These are phyloP conservation scores for Tenthredo distinguenda DNA, from an alignment of 2,888 invertebrate genomes.

Conservation along the genomic window DNA sequence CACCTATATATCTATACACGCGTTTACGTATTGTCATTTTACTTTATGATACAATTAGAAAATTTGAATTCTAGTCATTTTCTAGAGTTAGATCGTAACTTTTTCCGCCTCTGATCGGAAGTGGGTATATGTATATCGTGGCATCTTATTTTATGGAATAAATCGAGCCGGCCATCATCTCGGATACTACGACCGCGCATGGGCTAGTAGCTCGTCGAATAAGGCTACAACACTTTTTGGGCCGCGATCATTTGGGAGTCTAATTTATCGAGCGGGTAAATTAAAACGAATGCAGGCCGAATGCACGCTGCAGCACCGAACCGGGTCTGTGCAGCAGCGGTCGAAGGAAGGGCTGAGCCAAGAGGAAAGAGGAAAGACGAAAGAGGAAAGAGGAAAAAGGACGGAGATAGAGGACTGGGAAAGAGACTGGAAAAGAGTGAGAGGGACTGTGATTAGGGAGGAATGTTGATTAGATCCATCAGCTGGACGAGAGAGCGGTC, in stretches of 20 bases:
- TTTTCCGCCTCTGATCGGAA: background rate
- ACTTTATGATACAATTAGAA: background rate
- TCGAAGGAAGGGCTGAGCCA: background rate
- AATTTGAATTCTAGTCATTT: background rate
- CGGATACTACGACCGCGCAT: background rate
- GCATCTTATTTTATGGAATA: background rate
- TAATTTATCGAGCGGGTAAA: constrained; percentile 73
- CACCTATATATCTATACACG: background rate
- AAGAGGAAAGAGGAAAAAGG: constrained; percentile 4
- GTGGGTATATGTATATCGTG: background rate
- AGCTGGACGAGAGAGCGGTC: constrained; percentile 68
- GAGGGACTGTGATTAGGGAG: constrained; percentile 73
- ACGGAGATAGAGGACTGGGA: constrained; percentile 62
- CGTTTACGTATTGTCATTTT: background rate
- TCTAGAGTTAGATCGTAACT: background rate
- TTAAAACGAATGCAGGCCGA: constrained; percentile 69
- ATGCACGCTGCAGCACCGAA: constrained; percentile 43
- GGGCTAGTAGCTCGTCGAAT: background rate
- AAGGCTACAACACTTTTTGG: constrained; percentile 41
- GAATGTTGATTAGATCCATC: constrained; percentile 78
- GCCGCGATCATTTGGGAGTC: constrained; percentile 71
- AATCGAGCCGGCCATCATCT: background rate
- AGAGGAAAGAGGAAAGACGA: constrained; percentile 6
- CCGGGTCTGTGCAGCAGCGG: background rate
- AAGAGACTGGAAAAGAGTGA: constrained; percentile 48